Base-by-base conservation (phyloP, 2,113 vertebrate genomes). In the Pardalotus punctatus region DNA sequence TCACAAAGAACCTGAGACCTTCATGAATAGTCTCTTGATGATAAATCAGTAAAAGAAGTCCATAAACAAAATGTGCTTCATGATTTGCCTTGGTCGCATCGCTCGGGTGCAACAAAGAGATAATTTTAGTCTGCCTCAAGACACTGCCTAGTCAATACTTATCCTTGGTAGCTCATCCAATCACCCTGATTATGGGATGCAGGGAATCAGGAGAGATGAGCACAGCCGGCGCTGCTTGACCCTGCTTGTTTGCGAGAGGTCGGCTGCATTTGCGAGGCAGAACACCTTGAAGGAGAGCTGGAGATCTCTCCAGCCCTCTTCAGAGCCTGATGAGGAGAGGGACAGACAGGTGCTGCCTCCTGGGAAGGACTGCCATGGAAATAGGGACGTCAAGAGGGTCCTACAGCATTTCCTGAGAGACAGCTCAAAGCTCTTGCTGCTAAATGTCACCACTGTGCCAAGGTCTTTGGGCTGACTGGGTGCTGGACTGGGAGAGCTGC, bases 401-500 rank as follows among this genome's bases (percentile, higher is more conserved):
- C 79, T 22, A 8, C 15, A 53, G 42, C 54, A 23, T 69, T 45
- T 36, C n/a, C 50, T 2, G 2, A 82, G 53, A 42, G 70, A 45
- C 38, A 81, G 70, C 35, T 42, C 20, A 69, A 71, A 27, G 43
- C 21, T 81, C 45, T 5, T 43, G 1, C 21, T 35, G 45, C 11
- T 57, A 4, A 80, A 24, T 7, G 22, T 9, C 54, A 36, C 50
- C 0, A 0, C 45, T 28, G 14, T 9, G 33, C 43, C 29, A 3
- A 47, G 12, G 19, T 8, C 23, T 38, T 54, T 7, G 0, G 14
- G 50, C 19, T 0, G 0, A 24, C 8, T 11, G 7, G 43, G 5
- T 57, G n/a, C 58, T 20, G 5, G 31, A 43, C 19, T 4, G 18
- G n/a, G 50, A 5, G 9, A 28, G 54, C 50, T 47, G 29, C 14